These are phyloP conservation scores for Cantharis rustica DNA, from an alignment of 2,888 invertebrate genomes.

Conservation along the genomic window DNA sequence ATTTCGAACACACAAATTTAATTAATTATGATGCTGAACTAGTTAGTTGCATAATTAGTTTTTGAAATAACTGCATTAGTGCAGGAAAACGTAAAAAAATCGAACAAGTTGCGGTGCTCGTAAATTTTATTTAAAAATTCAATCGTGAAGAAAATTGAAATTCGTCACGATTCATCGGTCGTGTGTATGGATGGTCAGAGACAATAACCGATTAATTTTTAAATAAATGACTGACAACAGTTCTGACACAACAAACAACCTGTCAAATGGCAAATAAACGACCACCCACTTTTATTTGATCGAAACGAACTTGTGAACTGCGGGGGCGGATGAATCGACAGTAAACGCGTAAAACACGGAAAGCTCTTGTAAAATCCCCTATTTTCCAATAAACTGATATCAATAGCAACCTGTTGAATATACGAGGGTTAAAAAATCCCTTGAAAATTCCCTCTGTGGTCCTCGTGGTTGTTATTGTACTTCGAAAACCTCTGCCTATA, in stretches of 20 bases:
- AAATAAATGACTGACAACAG: slow-evolving; percentile 44
- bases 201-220: slow-evolving; percentile 46
- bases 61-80: slow-evolving; percentile 10
- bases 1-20: slow-evolving; percentile 15
- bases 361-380: slow-evolving; percentile 54
- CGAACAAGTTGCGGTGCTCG: neutral
- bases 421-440: slow-evolving; percentile 42
- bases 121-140: neutral
- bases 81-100: neutral
- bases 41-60: neutral
- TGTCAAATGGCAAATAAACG: slow-evolving; percentile 32
- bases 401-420: slow-evolving; percentile 58
- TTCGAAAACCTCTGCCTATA: slow-evolving; percentile 14
- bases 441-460: slow-evolving; percentile 35
- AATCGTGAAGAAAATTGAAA: slow-evolving; percentile 40
- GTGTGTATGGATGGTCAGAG: slow-evolving; percentile 41
- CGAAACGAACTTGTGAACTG: slow-evolving; percentile 32
- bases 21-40: slow-evolving; percentile 9
- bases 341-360: slow-evolving; percentile 49
- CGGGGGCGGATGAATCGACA: slow-evolving; percentile 41
- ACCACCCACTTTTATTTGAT: slow-evolving; percentile 30
- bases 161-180: slow-evolving; percentile 38
- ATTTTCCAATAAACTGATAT: slow-evolving; percentile 59
- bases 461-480: slow-evolving; percentile 27
- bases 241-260: slow-evolving; percentile 22